phyloP scores from a whole-genome alignment of 2,113 vertebrate genomes.

The Lepidiolamprologus cunningtoni region DNA sequence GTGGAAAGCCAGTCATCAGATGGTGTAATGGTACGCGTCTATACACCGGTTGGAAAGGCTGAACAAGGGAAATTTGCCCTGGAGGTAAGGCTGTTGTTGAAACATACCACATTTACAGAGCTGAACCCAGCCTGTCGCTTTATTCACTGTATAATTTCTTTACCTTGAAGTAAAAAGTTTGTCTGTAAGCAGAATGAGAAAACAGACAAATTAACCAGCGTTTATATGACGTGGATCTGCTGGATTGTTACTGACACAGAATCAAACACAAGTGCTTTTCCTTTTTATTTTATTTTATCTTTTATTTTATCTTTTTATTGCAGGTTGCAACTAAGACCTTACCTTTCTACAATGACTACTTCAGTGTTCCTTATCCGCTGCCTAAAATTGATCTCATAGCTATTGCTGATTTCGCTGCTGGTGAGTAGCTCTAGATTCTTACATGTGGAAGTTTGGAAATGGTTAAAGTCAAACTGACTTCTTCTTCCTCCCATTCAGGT shows the following conservation, averaged over 20 bases:
- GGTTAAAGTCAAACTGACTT: not conserved
- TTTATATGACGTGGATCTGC: not conserved
- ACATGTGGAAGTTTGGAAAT: not conserved
- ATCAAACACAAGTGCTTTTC: not conserved
- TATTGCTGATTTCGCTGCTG: conserved; percentile 99
- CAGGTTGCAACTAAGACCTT: conserved; percentile 98
- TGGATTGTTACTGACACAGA: fast-evolving
- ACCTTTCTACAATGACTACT: conserved; percentile 99
- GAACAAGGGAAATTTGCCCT: conserved; percentile 97
- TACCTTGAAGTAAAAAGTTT: not conserved
- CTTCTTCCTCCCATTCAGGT: conserved; percentile 67
- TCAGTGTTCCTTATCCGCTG: conserved; percentile 96
- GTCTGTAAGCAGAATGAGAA: not conserved
- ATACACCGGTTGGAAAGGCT: conserved; percentile 91
- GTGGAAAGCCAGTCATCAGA: conserved; percentile 91
- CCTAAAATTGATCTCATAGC: conserved; percentile 99
- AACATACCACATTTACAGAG: not conserved
- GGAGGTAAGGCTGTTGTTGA: conserved; percentile 78
- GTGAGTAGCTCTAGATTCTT: conserved; percentile 58
- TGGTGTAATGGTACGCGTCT: conserved; percentile 87
- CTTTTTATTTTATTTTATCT: not conserved
- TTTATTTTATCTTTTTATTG: not conserved
- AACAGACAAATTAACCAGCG: not conserved
- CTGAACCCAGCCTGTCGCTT: not conserved
- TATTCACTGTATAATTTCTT: fast-evolving